Percentiles rank a stretch among this genome's conserved stretches.
phyloP scores from a whole-genome alignment of 1,140 invertebrate species.

The Stratiolaelaps scimitus region DNA sequence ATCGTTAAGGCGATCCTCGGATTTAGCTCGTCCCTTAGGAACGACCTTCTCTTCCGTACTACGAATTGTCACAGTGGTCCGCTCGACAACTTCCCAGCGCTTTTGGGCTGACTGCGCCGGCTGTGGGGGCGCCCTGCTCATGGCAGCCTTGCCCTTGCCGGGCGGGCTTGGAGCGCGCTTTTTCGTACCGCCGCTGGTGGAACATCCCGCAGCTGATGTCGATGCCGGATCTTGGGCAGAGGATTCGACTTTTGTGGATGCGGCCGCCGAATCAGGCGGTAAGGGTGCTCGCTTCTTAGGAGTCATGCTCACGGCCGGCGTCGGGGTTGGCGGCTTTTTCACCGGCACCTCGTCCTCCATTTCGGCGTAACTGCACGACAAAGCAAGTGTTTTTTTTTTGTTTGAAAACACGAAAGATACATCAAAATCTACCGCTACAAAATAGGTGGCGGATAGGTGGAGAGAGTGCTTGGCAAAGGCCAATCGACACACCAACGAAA shows the following conservation, averaged over 20 bases:
- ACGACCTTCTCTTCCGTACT: neutral
- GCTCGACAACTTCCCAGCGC: slow-evolving; percentile 3
- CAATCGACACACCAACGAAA: too few species aligned
- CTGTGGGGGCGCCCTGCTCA: too few species aligned
- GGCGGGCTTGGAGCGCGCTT: slow-evolving; percentile 18
- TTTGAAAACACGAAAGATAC: too few species aligned
- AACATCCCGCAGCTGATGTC: neutral
- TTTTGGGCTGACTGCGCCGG: neutral
- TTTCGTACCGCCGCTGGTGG: neutral
- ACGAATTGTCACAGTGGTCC: slow-evolving; percentile 17
- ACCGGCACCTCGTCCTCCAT: slow-evolving; percentile 2
- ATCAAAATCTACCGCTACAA: too few species aligned
- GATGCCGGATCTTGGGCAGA: neutral
- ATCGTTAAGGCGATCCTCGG: too few species aligned
- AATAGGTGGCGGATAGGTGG: too few species aligned
- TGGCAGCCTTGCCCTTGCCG: too few species aligned
- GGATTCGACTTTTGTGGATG: too few species aligned
- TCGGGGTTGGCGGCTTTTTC: neutral
- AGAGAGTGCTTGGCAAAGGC: too few species aligned
- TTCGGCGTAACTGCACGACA: neutral
- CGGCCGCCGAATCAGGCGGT: neutral
- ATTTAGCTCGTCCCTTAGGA: neutral
- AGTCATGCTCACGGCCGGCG: neutral
- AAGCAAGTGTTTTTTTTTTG: neutral
- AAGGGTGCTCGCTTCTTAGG: slow-evolving; percentile 1